Evolutionary conservation across 2,797 vertebrate genomes (phyloP), one percentile per base, ranked within the genome.

Genomic region (Crenuchus spilurus): DNA sequence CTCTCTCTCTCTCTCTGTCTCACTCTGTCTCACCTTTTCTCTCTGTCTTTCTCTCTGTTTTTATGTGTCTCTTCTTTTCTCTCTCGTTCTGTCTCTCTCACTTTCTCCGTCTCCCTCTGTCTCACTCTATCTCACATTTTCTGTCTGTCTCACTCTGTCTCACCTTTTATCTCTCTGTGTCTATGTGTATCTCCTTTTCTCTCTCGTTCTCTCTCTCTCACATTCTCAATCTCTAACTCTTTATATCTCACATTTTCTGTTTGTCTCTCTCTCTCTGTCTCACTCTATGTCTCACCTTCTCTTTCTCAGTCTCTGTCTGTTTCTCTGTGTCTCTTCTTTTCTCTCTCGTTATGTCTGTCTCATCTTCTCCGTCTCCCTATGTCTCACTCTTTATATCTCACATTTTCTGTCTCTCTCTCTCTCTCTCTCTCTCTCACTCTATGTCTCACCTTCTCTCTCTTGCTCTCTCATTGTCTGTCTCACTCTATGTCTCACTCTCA

Each of bases 161-260:
- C n/a, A 2, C 13, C 6, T 6, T 39, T 31, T 28, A 2, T 26
- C 66, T 75, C 20, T n/a, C n/a, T n/a, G n/a, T n/a, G n/a, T n/a
- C n/a, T n/a, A n/a, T n/a, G n/a, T n/a, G n/a, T n/a, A n/a, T 58
- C 13, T 52, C 52, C 70, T 14, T 41, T 46, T 42, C 39, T 69
- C 30, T 72, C 42, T 83, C 62, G 83, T 82, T 84, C 11, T 26
- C 82, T 86, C 77, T n/a, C n/a, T 69, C 62, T 46, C 20, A 57
- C 49, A n/a, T 68, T 18, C n/a, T 72, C 48, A 57, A 41, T 20
- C 0, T 26, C 55, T n/a, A n/a, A n/a, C 67, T 66, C 33, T 74
- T 79, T 46, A 54, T 44, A 6, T 49, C 65, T 69, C n/a, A n/a
- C n/a, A n/a, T n/a, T n/a, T n/a, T n/a, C n/a, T n/a, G n/a, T n/a